phyloP scores from a whole-genome alignment of 2,113 vertebrate genomes.

The Cnemophilus loriae region DNA sequence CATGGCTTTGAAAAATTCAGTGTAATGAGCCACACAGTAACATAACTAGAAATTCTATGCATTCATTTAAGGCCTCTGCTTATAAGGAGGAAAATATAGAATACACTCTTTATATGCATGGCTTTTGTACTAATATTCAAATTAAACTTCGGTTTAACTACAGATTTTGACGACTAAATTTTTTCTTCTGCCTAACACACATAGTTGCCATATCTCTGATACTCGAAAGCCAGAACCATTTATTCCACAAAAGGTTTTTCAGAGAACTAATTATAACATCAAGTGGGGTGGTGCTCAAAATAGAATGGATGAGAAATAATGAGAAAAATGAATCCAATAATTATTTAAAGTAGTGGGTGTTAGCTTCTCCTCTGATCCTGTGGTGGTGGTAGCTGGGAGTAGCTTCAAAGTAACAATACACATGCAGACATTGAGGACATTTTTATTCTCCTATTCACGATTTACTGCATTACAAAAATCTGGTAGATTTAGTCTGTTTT shows the following conservation, averaged over 20 bases:
- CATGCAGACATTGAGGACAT: slow-evolving; percentile 74
- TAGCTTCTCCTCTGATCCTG: slow-evolving; percentile 72
- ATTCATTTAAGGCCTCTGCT: not conserved
- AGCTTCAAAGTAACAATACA: slow-evolving; percentile 79
- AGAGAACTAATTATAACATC: slow-evolving; percentile 76
- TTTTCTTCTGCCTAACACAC: slow-evolving; percentile 3
- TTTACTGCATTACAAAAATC: slow-evolving; percentile 82
- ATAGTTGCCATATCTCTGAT: slow-evolving; percentile 40
- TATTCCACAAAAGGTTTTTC: slow-evolving; percentile 68
- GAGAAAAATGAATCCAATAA: slow-evolving; percentile 75
- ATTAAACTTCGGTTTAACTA: not conserved
- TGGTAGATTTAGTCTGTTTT: slow-evolving; percentile 78
- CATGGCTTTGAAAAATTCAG: not conserved
- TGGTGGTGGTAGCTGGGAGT: slow-evolving; percentile 69
- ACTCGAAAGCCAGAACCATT: slow-evolving; percentile 52
- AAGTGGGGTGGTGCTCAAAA: slow-evolving; percentile 74
- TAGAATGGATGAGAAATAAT: slow-evolving; percentile 72
- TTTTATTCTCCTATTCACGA: slow-evolving; percentile 81
- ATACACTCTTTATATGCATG: not conserved
- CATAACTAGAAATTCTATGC: not conserved
- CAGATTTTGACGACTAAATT: not conserved
- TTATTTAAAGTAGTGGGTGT: slow-evolving; percentile 78
- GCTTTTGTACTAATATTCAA: not conserved
- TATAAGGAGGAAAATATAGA: not conserved
- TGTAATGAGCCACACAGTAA: not conserved